Evolutionary conservation across 2,888 invertebrate species (phyloP), one percentile per base, ranked within the genome.

Genomic region (Leptogaster cylindrica): DNA sequence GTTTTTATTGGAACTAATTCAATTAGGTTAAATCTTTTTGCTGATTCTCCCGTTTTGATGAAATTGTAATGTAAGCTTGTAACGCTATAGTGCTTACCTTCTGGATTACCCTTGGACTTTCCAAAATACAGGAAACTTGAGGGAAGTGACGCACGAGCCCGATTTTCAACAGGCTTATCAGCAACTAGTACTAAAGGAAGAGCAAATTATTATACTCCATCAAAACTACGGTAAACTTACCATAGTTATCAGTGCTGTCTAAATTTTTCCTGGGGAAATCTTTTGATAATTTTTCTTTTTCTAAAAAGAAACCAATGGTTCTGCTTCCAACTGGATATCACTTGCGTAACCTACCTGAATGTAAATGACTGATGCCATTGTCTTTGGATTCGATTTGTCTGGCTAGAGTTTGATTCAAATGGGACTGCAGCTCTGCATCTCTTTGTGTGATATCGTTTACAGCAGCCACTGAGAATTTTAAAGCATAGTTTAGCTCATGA

Each of bases 401-500:
- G 20, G 58, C 64, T 3, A 68, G 36, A 20, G 67, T 69, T 50
- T 72, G 71, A 65, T 71, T 72, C 1, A 74, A 51, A 66, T 73
- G 73, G 1, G 72, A 72, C 31, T 73, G 71, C 1, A 73, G 66
- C 16, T 75, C 72, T 8, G 73, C 73, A 48, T 75, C 74, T 23
- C 73, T 69, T 65, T 74, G 73, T 1, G 75, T 73, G 14, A 74
- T 73, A 48, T 74, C 72, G 68, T 74, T 74, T 1, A 75, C 75
- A 25, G 75, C 75, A 18, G 75, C 74, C 55, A 74, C 75, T 75
- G 7, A 41, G 52, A 12, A 55, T 12, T 16, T 10, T 16, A 7
- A 25, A 25, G 10, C n/a, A 14, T 1, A 18, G 18, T 20, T 2
- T 7, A 23, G 20, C 23, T 16, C 18, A 55, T 14, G 3, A 18